phyloP scores from a whole-genome alignment of 2,113 vertebrate species.

The Todiramphus saurophagus region DNA sequence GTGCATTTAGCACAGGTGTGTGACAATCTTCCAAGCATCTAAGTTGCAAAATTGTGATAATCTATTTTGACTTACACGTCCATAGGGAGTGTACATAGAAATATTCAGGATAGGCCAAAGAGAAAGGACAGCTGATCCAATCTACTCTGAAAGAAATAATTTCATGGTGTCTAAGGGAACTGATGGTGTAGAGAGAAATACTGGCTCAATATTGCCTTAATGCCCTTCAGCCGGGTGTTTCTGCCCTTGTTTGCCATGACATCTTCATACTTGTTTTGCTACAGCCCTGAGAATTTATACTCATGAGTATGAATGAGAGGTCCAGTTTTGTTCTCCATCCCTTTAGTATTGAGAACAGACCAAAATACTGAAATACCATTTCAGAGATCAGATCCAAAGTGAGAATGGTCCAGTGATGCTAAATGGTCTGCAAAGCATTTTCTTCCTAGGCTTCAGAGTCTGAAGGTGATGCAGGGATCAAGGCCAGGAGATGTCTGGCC shows the following conservation, averaged over 20 bases:
- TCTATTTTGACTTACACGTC: not conserved
- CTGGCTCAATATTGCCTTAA: not conserved
- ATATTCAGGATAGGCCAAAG: not conserved
- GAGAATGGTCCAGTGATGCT: not conserved
- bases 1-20: not conserved
- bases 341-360: not conserved
- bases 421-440: not conserved
- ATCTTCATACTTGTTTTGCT: not conserved
- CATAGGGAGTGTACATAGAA: not conserved
- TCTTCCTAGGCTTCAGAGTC: not conserved
- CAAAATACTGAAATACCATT: not conserved
- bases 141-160: not conserved
- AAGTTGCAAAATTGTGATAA: not conserved
- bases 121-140: not conserved
- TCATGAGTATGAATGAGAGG: not conserved
- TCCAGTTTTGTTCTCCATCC: not conserved
- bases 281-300: not conserved
- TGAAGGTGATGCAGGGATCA: accelerated
- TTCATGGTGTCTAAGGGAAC: not conserved
- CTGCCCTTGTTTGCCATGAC: not conserved
- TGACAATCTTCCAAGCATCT: not conserved
- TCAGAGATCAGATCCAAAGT: not conserved
- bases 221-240: not conserved
- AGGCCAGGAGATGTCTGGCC: not conserved
- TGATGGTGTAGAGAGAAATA: not conserved